These are phyloP conservation scores for Cochlearius cochlearius DNA, from an alignment of 2,113 vertebrate species.

Conservation along the genomic window DNA sequence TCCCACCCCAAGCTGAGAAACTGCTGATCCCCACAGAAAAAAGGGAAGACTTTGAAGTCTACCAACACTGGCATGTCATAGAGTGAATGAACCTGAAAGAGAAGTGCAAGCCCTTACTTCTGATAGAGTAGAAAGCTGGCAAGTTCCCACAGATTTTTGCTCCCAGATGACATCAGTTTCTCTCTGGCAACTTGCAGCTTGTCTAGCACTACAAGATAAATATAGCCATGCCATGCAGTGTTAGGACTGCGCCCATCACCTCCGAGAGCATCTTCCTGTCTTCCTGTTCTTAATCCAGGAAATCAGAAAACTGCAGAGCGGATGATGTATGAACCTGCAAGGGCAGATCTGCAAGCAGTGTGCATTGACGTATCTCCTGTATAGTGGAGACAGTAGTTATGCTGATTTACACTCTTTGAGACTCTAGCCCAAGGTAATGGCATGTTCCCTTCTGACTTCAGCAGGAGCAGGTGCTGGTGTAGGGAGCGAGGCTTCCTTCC, in stretches of 20 bases:
- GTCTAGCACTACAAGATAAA: background rate
- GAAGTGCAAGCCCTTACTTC: slow-evolving; percentile 49
- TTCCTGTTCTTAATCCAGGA: background rate
- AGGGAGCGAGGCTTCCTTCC: background rate
- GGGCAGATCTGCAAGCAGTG: background rate
- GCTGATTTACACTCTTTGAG: background rate
- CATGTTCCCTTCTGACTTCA: background rate
- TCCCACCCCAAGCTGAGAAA: slow-evolving; percentile 1
- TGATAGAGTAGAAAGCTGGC: background rate
- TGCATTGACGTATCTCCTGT: background rate
- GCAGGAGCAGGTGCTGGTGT: background rate
- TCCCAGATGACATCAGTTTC: slow-evolving; percentile 32
- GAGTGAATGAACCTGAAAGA: slow-evolving; percentile 43
- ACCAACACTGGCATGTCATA: background rate
- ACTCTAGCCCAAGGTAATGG: background rate
- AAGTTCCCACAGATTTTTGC: slow-evolving; percentile 35
- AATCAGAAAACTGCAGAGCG: background rate
- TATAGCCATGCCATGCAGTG: background rate
- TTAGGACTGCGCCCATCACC: background rate
- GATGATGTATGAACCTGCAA: background rate
- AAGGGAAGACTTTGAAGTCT: background rate
- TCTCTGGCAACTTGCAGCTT: slow-evolving; percentile 16
- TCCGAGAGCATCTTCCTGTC: fast-evolving
- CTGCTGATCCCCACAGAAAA: background rate
- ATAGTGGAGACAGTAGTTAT: background rate